Conservation (phyloP, 2,797 vertebrate genomes). For the Lagocephalus sceleratus region DNA sequence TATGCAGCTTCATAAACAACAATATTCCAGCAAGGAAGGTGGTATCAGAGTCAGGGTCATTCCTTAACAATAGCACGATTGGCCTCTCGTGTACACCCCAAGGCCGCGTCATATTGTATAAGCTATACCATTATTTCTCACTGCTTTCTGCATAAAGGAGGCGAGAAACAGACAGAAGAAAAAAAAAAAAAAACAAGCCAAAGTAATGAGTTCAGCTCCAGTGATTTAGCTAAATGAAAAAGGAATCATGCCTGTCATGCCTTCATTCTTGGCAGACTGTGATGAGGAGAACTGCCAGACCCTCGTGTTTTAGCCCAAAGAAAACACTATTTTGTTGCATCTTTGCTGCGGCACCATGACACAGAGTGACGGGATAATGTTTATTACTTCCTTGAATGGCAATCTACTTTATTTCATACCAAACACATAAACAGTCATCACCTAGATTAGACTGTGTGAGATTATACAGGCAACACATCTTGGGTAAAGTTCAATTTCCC, state of each 20-base stretch:
- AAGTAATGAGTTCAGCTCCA: conserved; percentile 61
- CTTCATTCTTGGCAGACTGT: conserved; percentile 42
- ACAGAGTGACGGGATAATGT: conserved; percentile 27
- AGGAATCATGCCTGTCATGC: conserved; percentile 41
- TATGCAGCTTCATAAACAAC: conserved; percentile 28
- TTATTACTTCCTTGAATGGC: conserved; percentile 31
- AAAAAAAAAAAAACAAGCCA: conserved; percentile 28
- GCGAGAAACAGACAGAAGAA: conserved; percentile 7
- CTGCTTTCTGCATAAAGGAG: conserved; percentile 22
- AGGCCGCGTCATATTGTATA: conserved; percentile 34
- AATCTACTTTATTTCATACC: conserved; percentile 1
- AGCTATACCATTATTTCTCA: conserved; percentile 47
- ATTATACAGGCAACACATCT: conserved; percentile 13
- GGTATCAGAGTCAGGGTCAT: conserved; percentile 22
- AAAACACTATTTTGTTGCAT: conserved; percentile 47
- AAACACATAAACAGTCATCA: conserved; percentile 38
- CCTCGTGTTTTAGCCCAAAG: conserved; percentile 43
- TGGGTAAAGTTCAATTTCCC: conserved; percentile 33
- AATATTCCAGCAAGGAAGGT: conserved; percentile 21
- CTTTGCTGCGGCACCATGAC: conserved; percentile 33
- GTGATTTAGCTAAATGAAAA: conserved; percentile 46
- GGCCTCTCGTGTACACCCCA: conserved; percentile 32
- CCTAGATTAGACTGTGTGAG: neutral
- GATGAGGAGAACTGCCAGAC: conserved; percentile 31
- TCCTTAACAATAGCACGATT: conserved; percentile 30